Base-by-base conservation (phyloP, 2,113 vertebrate genomes). In the Gobius niger region DNA sequence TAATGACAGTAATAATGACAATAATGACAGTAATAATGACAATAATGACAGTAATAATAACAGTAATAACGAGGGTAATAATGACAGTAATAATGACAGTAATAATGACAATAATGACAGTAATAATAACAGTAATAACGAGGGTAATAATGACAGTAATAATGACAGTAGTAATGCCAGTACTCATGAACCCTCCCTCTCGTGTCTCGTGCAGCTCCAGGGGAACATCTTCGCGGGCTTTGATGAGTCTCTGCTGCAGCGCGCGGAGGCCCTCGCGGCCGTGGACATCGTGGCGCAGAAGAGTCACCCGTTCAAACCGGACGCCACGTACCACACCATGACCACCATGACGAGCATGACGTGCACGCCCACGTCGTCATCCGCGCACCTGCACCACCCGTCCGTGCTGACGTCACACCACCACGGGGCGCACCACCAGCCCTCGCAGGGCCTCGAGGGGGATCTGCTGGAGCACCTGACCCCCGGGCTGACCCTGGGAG, bases 291-390 rank as follows among this genome's bases (percentile, higher is more conserved):
- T 95, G 19, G 88, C 95, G 0, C 96, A 96, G 85, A 96, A 96
- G 86, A 94, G 90, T 9, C 95, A 96, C 65, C 95, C 95, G n/a
- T 97, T 95, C 92, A 97, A 97, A 78, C 95, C 95, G 1, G 96
- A 96, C 77, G 95, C 95, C 70, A 96, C 96, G 47, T 97, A 97
- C 89, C 96, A 97, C 92, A 97, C 95, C 88, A 97, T 97, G 96
- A 96, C 93, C 89, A 96, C 93, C 82, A 97, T 97, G 96, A 95
- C 93, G 86, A 93, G 95, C 82, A 96, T 96, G 90, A 94, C 94
- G 67, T 95, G 95, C 89, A 94, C 95, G 52, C 94, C 95, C 40
- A 94, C 94, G 78, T 95, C 95, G 5, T 94, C 94, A 69, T 91
- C 95, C 7, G 93, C 91, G 44, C 95, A 96, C 87, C 92, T 96